Percentiles rank a stretch among this genome's conserved stretches.
Conservation (phyloP, 2,113 vertebrate genomes). For the Hiodon alosoides region DNA sequence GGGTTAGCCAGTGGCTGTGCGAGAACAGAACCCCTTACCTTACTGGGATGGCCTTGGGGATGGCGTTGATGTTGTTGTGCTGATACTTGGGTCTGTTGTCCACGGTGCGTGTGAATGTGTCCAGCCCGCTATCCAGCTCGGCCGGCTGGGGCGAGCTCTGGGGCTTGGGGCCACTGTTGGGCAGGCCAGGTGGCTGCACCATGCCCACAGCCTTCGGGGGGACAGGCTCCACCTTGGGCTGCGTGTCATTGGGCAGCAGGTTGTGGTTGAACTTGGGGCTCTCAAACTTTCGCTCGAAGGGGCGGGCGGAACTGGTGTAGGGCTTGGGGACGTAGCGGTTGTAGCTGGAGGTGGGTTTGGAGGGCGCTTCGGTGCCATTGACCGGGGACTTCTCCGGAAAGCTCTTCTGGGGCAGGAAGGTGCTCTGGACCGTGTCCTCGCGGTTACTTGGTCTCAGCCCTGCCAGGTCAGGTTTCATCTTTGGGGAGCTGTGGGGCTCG, state of each 20-base stretch:
- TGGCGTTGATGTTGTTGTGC: conserved; percentile 82
- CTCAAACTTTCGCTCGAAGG: conserved; percentile 95
- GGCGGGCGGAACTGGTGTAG: conserved; percentile 75
- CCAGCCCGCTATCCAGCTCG: conserved; percentile 82
- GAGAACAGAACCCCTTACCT: conserved; percentile 60
- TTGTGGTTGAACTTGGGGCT: conserved; percentile 98
- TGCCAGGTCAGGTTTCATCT: conserved; percentile 74
- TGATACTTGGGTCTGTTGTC: conserved; percentile 89
- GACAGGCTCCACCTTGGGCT: conserved; percentile 72
- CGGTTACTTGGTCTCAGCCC: conserved; percentile 70
- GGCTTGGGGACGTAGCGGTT: conserved; percentile 81
- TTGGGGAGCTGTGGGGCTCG: conserved; percentile 67
- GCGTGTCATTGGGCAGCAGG: conserved; percentile 84
- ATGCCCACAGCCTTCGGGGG: conserved; percentile 58
- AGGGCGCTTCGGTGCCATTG: conserved; percentile 70
- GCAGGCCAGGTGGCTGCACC: conserved; percentile 48
- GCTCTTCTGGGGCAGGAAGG: conserved; percentile 70
- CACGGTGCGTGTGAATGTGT: conserved; percentile 79
- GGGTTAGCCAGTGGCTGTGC: too few species aligned
- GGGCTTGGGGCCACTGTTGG: conserved; percentile 63
- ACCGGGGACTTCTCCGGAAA: conserved; percentile 66
- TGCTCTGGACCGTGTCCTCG: conserved; percentile 73
- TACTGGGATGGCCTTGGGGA: conserved; percentile 89
- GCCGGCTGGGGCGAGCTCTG: conserved; percentile 73
- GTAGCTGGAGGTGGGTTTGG: conserved; percentile 68